Conservation (phyloP, 2,113 vertebrate species). For the Pavo muticus region DNA sequence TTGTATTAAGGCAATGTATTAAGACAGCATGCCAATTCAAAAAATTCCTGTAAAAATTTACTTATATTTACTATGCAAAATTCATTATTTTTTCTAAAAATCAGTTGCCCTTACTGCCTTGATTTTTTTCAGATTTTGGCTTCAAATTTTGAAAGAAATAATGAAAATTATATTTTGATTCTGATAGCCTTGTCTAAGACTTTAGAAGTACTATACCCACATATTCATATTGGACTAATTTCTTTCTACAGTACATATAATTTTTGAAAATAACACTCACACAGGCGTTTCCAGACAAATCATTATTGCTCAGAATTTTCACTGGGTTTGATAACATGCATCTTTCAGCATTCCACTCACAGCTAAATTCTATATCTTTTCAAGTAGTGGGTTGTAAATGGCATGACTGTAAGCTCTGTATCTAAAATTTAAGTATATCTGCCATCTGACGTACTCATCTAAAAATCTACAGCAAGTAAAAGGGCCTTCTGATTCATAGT, state of each 20-base stretch:
- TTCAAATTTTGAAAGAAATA: neutral
- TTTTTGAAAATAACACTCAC: neutral
- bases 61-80: neutral
- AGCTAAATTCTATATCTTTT: neutral
- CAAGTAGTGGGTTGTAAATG: neutral
- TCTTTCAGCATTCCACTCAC: neutral
- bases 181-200: neutral
- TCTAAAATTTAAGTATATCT: neutral
- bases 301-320: neutral
- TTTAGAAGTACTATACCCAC: neutral
- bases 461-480: slow-evolving; percentile 19
- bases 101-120: neutral
- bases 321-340: neutral
- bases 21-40: neutral
- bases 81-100: neutral
- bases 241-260: neutral
- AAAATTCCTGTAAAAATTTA: neutral
- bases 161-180: neutral
- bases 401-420: neutral
- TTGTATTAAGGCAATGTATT: neutral
- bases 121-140: neutral
- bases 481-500: slow-evolving; percentile 32
- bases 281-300: neutral
- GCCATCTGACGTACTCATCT: neutral
- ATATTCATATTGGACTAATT: neutral